Conservation (phyloP, 2,888 invertebrate genomes). For the Aphrophora alni region DNA sequence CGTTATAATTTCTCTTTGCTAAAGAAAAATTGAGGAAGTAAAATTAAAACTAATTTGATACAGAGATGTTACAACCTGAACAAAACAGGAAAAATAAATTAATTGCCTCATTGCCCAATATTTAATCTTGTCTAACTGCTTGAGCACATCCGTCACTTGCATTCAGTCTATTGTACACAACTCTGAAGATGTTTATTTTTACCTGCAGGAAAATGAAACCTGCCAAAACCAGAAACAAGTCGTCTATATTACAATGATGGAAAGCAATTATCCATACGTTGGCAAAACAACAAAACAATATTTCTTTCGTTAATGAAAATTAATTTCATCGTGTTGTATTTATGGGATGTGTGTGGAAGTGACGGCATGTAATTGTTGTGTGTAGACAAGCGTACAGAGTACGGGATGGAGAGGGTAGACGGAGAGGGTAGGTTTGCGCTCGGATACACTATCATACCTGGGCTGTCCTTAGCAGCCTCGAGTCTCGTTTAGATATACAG, state of each 20-base stretch:
- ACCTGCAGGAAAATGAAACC: background rate
- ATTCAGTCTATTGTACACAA: too few relatives aligned
- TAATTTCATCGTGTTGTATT: background rate
- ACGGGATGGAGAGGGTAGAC: too few relatives aligned
- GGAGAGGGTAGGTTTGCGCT: background rate
- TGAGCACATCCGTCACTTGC: too few relatives aligned
- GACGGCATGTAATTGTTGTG: background rate
- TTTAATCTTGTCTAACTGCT: too few relatives aligned
- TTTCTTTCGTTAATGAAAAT: background rate
- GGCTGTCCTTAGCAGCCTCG: background rate
- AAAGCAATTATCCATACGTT: background rate
- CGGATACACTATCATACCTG: constrained; percentile 2
- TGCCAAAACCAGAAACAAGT: background rate
- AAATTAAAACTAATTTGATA: too few relatives aligned
- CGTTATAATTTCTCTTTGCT: too few relatives aligned
- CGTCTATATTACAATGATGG: background rate
- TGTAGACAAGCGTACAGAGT: background rate
- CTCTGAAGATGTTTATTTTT: too few relatives aligned
- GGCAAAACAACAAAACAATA: background rate
- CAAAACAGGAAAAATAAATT: too few relatives aligned
- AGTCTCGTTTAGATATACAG: too few relatives aligned
- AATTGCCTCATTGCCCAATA: too few relatives aligned
- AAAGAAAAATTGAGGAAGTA: too few relatives aligned
- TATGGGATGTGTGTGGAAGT: background rate
- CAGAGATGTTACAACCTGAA: too few relatives aligned